Percentiles rank a stretch among this genome's conserved stretches.
Conservation (phyloP, 2,113 vertebrate genomes). For the Peromyscus californicus region DNA sequence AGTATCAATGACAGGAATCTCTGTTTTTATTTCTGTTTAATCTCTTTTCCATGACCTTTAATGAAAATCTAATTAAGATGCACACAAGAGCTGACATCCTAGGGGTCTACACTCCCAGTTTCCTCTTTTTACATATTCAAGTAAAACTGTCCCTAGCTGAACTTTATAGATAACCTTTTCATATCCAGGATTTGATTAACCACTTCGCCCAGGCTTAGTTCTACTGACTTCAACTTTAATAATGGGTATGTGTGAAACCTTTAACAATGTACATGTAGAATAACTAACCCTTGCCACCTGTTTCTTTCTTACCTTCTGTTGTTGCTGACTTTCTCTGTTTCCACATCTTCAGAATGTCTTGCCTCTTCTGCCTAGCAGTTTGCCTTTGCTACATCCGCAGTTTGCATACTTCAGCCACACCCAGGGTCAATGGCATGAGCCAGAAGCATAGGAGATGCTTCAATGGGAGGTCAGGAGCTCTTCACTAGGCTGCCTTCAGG, state of each 20-base stretch:
- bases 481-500: neutral
- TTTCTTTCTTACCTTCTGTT: slow-evolving; percentile 14
- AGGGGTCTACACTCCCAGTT: neutral
- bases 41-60: slow-evolving; percentile 56
- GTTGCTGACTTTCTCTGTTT: neutral
- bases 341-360: neutral
- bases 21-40: slow-evolving; percentile 54
- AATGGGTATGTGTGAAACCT: neutral
- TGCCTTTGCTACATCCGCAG: neutral
- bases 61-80: slow-evolving; percentile 50
- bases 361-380: neutral
- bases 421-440: neutral
- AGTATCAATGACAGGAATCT: neutral
- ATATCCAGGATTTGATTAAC: neutral
- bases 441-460: neutral
- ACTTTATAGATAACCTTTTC: neutral
- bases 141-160: neutral
- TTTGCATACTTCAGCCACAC: too few relatives aligned
- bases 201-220: neutral
- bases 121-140: neutral
- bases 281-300: neutral
- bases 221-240: neutral
- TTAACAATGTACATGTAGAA: neutral
- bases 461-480: neutral
- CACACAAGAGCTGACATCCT: neutral